Evolutionary conservation across 2,113 vertebrate species (phyloP).

Genomic region (Calonectris borealis): DNA sequence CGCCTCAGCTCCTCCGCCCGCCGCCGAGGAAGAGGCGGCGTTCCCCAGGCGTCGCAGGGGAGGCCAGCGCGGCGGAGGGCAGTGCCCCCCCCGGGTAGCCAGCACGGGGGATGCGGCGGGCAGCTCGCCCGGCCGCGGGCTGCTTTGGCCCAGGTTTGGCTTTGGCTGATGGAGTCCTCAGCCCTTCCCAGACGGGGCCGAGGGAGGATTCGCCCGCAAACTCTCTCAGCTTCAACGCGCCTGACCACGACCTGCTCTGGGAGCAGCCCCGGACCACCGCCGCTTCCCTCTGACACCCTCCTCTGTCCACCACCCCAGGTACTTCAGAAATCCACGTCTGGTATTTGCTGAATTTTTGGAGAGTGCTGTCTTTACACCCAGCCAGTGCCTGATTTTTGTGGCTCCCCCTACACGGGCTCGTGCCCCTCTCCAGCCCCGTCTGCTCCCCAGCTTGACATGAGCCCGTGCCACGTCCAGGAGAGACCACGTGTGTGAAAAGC

Average conservation of each 20-base stretch:
- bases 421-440: background rate
- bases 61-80: too few relatives aligned
- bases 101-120: rapidly evolving
- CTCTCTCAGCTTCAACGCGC: background rate
- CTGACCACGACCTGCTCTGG: background rate
- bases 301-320: background rate
- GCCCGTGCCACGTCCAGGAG: rapidly evolving
- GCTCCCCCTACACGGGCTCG: background rate
- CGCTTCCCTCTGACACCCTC: background rate
- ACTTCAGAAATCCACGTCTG: background rate
- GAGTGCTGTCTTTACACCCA: background rate
- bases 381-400: background rate
- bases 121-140: background rate
- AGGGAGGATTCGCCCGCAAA: background rate
- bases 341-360: background rate
- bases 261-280: background rate
- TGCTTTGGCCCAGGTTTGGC: background rate
- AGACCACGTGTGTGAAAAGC: background rate
- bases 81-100: too few relatives aligned
- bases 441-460: background rate
- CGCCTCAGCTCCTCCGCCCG: too few relatives aligned
- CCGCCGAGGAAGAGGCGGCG: background rate
- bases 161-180: background rate
- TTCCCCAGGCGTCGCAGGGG: background rate
- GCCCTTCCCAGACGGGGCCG: too few relatives aligned